These are phyloP conservation scores for Pasiphila rectangulata DNA, from an alignment of 2,888 invertebrate genomes.

Conservation along the genomic window DNA sequence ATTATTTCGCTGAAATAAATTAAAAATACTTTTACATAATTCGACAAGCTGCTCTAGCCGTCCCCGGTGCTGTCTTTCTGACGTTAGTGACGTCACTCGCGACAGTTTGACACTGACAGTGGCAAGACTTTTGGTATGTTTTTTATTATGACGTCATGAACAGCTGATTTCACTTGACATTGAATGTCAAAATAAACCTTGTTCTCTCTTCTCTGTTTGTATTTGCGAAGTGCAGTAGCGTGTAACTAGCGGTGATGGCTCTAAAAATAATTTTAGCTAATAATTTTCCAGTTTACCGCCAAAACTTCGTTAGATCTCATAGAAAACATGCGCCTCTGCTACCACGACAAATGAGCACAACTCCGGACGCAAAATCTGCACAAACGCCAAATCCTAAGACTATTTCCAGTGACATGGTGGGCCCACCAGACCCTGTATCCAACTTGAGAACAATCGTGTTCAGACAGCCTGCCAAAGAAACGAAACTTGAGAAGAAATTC, in stretches of 20 bases:
- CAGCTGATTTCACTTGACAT: no score
- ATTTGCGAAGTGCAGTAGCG: neutral
- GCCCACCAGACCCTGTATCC: conserved; percentile 90
- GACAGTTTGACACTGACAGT: no score
- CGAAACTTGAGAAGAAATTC: conserved; percentile 82
- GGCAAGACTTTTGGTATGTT: no score
- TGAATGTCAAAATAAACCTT: no score
- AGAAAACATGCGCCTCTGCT: conserved; percentile 32
- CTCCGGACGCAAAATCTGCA: conserved; percentile 53
- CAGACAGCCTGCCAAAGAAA: conserved; percentile 83
- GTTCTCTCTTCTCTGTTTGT: neutral
- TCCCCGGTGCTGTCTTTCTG: neutral
- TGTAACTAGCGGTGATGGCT: conserved; percentile 9
- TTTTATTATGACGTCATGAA: no score
- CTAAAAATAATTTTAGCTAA: conserved; percentile 20
- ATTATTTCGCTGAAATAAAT: conserved; percentile 12
- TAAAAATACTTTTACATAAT: conserved; percentile 66
- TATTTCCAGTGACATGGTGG: conserved; percentile 83
- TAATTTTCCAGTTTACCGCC: conserved; percentile 12
- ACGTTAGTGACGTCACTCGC: neutral
- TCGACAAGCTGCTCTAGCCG: conserved; percentile 1
- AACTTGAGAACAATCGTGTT: conserved; percentile 88
- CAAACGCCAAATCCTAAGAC: conserved; percentile 64
- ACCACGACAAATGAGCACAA: conserved; percentile 45
- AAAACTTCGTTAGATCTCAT: conserved; percentile 29